Evolutionary conservation across 2,113 vertebrate genomes (phyloP).

Genomic region (Pipa parva): DNA sequence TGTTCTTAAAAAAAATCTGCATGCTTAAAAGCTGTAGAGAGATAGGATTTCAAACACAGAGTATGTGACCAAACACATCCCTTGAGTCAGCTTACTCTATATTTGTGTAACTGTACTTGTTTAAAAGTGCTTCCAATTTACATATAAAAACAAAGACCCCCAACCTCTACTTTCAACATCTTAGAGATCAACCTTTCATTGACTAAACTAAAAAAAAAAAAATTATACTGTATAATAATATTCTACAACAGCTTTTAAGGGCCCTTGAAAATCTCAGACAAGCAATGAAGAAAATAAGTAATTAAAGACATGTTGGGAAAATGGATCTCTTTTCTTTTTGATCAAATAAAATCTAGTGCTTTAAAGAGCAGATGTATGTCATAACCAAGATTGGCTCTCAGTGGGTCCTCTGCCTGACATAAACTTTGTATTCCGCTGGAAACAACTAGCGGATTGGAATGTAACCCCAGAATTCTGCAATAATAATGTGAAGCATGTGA

Average conservation of each 20-base stretch:
- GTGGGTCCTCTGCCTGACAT: conserved; percentile 11
- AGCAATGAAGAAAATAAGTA: background rate
- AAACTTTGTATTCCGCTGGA: conserved; percentile 2
- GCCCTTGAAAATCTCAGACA: conserved; percentile 12
- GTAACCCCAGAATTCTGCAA: conserved; percentile 5
- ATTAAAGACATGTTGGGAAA: background rate
- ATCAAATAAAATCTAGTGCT: conserved; percentile 5
- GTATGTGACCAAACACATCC: background rate
- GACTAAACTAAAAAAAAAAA: background rate
- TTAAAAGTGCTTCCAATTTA: background rate
- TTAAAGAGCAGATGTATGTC: conserved; percentile 23
- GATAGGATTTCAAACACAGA: too few species aligned
- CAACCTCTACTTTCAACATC: background rate
- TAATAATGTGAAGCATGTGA: conserved; percentile 5
- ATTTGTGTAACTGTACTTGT: background rate
- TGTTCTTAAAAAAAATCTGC: too few species aligned
- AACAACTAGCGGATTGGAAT: background rate
- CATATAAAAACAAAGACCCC: conserved; percentile 5
- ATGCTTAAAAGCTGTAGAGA: too few species aligned
- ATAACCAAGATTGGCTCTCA: conserved; percentile 17
- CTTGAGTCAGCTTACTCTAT: conserved; percentile 1
- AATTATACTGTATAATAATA: conserved; percentile 21
- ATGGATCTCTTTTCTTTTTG: background rate
- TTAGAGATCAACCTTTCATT: background rate
- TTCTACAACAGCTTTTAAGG: background rate